Conservation (phyloP, 2,888 invertebrate species). For the Catocala nupta region DNA sequence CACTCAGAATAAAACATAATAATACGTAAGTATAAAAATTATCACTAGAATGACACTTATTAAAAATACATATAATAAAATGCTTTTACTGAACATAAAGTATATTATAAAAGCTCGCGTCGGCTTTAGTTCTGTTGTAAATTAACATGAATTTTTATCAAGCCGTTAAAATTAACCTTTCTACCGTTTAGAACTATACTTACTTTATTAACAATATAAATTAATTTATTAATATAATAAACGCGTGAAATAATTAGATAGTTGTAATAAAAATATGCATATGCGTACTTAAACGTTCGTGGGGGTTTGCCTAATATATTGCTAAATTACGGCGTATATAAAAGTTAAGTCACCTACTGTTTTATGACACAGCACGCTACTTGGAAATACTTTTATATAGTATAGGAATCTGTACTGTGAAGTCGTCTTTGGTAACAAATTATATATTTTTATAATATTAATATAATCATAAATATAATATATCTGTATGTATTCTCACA, state of each 20-base stretch:
- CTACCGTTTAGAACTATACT: conserved; percentile 33
- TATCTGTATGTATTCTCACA: no score
- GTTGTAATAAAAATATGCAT: conserved; percentile 42
- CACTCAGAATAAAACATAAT: conserved; percentile 9
- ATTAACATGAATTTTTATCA: conserved; percentile 53
- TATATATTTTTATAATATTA: no score
- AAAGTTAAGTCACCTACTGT: conserved; percentile 43
- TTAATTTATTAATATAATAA: conserved; percentile 51
- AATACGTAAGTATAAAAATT: conserved; percentile 14
- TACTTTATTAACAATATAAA: conserved; percentile 46
- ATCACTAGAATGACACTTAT: conserved; percentile 13
- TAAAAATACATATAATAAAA: conserved; percentile 23
- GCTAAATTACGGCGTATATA: conserved; percentile 40
- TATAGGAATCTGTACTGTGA: no score
- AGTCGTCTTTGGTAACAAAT: no score
- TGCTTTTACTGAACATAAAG: conserved; percentile 31
- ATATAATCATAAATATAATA: no score
- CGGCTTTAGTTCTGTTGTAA: conserved; percentile 46
- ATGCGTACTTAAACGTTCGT: conserved; percentile 14
- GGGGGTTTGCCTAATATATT: conserved; percentile 27
- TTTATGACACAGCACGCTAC: conserved; percentile 26
- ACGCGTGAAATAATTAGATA: conserved; percentile 38
- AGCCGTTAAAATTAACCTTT: conserved; percentile 56
- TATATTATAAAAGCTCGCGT: conserved; percentile 27
- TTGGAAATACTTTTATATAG: no score